These are phyloP conservation scores for Amia ocellicauda DNA, from an alignment of 2,113 vertebrate genomes.

Conservation along the genomic window DNA sequence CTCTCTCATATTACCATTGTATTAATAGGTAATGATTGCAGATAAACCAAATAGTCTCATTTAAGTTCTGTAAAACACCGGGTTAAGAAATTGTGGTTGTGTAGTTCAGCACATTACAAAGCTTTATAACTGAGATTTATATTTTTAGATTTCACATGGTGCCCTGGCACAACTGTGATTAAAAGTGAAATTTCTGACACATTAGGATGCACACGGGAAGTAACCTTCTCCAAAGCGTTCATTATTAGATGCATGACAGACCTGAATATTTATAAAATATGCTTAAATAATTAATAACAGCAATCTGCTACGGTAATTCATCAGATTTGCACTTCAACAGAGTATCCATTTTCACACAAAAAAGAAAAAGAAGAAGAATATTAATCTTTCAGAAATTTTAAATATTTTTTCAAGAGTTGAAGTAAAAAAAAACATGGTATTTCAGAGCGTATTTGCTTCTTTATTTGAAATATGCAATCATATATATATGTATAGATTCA, in stretches of 20 bases:
- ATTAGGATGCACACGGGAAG: constrained; percentile 76
- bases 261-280: constrained; percentile 99
- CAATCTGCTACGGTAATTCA: constrained; percentile 97
- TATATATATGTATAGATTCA: neutral
- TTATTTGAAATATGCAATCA: constrained; percentile 7
- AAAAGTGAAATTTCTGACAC: constrained; percentile 80
- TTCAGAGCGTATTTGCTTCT: constrained; percentile 40
- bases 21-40: constrained; percentile 39
- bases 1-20: constrained; percentile 55
- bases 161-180: constrained; percentile 67
- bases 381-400: constrained; percentile 70
- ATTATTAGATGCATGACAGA: constrained; percentile 88
- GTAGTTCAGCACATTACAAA: constrained; percentile 40
- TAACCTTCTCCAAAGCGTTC: constrained; percentile 79
- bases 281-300: constrained; percentile 99
- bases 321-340: constrained; percentile 82
- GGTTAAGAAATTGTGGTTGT: constrained; percentile 31
- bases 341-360: constrained; percentile 81
- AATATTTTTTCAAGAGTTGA: constrained; percentile 43
- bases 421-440: constrained; percentile 23
- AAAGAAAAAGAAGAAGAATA: constrained; percentile 72
- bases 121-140: constrained; percentile 25
- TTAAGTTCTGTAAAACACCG: constrained; percentile 40
- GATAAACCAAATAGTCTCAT: constrained; percentile 35
- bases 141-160: constrained; percentile 50